Base-by-base conservation (phyloP, 1,140 invertebrate genomes). In the Luehdorfia chinensis region DNA sequence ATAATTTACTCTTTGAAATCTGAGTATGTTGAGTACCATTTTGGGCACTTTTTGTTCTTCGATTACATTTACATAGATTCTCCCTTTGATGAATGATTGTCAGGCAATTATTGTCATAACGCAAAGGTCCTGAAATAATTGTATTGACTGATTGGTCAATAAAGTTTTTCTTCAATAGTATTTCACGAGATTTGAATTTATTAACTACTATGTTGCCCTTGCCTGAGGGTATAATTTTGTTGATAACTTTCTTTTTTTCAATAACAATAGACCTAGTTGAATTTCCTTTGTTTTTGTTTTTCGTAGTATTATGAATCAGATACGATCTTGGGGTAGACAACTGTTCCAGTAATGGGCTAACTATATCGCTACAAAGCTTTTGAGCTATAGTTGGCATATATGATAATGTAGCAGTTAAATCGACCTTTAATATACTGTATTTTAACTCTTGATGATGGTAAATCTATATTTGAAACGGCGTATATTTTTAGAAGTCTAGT, bases 281-380 rank as follows among this genome's bases (percentile, higher is more conserved):
- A 14, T 53, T 69, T 9, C 21, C 52, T 50, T 55, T 43, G 8
- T 34, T 28, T 41, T 47, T 65, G 31, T 12, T n/a, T 23, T 31
- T 34, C 8, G 45, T 18, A n/a, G n/a, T n/a, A 43, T 39, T 47
- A 19, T 28, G 7, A 14, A 33, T 47, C n/a, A 16, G 18, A 49
- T 50, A 54, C 14, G 18, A 23, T 21, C 30, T 37, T 3, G 58
- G 13, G 21, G 21, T 30, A 1, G 49, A 39, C 9, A 66, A 59
- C 19, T 51, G 36, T n/a, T 59, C 63, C 14, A 67, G 30, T 19
- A 44, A 31, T 9, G 69, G 63, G 25, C 75, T 64, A 11, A 73
- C 73, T n/a, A 75, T 69, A 32, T 77, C 65, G 27, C 61, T 34
- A 31, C 74, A 75, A 45, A 77, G 60, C 54, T 70, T 63, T 59